Conservation (phyloP, 2,888 invertebrate species). For the Galerucella pusilla region DNA sequence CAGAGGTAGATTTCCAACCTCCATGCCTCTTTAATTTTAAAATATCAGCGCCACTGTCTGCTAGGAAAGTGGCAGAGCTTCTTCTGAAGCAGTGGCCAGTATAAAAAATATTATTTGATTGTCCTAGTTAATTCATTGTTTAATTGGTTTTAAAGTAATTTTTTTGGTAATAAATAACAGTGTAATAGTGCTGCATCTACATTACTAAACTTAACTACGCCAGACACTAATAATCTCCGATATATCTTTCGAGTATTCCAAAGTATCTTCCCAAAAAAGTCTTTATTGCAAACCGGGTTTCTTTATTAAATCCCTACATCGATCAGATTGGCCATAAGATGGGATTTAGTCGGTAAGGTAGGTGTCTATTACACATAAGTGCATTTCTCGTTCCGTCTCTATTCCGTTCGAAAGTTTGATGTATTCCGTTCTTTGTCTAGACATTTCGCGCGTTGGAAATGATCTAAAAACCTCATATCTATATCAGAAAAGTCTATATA, state of each 20-base stretch:
- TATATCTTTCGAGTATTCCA: constrained; percentile 26
- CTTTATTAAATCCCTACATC: constrained; percentile 62
- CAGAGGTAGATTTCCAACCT: no score
- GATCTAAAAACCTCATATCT: constrained; percentile 55
- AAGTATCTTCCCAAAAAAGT: constrained; percentile 47
- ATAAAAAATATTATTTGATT: background rate
- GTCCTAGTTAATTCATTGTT: no score
- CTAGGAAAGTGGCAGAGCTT: no score
- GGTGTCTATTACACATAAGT: constrained; percentile 60
- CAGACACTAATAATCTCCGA: background rate
- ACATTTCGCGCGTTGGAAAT: constrained; percentile 52
- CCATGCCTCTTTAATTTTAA: no score
- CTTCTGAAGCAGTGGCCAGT: no score
- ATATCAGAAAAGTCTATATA: constrained; percentile 51
- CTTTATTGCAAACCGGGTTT: constrained; percentile 58
- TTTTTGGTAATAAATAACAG: background rate
- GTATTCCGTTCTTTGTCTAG: constrained; percentile 46
- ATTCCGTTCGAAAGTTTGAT: constrained; percentile 28
- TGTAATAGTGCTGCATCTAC: background rate
- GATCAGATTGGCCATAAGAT: constrained; percentile 58
- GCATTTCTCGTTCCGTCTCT: constrained; percentile 50
- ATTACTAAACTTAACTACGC: constrained; percentile 8
- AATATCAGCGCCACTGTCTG: no score
- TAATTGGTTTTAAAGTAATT: no score
- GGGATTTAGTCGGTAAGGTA: constrained; percentile 56